Evolutionary conservation across 2,113 vertebrate genomes (phyloP).

Genomic region (Athene noctua): DNA sequence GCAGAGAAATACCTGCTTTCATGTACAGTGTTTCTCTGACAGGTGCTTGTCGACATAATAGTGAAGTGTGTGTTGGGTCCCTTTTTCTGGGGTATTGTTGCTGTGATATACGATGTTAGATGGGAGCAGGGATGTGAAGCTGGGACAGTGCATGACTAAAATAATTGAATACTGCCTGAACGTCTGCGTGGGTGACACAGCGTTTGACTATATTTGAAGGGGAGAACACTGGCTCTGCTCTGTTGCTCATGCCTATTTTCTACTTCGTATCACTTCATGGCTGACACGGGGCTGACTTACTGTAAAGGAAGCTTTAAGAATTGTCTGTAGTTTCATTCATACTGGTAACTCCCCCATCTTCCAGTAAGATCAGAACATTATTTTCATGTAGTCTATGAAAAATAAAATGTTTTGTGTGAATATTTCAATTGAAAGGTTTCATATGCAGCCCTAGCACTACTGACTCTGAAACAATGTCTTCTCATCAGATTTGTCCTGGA

Average conservation of each 20-base stretch:
- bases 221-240: background rate
- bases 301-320: background rate
- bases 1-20: background rate
- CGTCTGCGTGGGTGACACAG: background rate
- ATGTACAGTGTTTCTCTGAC: background rate
- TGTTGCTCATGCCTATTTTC: background rate
- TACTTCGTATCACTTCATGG: background rate
- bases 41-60: background rate
- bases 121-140: background rate
- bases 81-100: background rate
- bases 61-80: background rate
- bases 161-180: background rate
- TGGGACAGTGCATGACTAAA: background rate
- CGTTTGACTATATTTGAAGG: background rate
- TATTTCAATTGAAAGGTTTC: background rate
- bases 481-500: background rate
- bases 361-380: background rate
- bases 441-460: background rate
- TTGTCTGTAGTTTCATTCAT: background rate
- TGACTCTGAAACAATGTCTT: background rate
- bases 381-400: background rate
- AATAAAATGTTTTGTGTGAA: background rate
- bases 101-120: fast-evolving
- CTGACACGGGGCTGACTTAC: background rate
- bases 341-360: background rate